These are phyloP conservation scores for Drosophila helvetica DNA, from an alignment of 2,888 invertebrate genomes.

Conservation along the genomic window DNA sequence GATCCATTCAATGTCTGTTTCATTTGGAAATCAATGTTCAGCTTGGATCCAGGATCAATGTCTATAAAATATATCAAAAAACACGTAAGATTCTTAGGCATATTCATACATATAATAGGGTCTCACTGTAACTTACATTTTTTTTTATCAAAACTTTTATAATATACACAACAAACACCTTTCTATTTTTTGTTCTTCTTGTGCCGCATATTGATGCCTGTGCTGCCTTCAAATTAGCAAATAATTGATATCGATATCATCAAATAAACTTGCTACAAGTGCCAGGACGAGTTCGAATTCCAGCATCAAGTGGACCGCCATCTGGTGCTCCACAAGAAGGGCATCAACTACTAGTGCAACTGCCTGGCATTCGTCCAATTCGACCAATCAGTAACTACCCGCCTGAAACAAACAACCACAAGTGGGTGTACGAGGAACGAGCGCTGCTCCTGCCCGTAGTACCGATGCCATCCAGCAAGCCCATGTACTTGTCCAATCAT, in stretches of 20 bases:
- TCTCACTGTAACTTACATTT: constrained; percentile 58
- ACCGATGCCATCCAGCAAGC: too few species aligned
- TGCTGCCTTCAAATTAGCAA: constrained; percentile 58
- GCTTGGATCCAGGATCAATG: constrained; percentile 5
- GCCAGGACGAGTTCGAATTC: too few species aligned
- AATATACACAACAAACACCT: constrained; percentile 16
- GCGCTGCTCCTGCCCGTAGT: too few species aligned
- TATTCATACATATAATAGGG: constrained; percentile 25
- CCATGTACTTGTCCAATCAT: too few species aligned
- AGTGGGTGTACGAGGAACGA: too few species aligned
- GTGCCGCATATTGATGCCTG: constrained; percentile 18
- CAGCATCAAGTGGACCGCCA: too few species aligned
- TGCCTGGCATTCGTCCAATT: too few species aligned
- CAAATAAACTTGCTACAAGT: too few species aligned
- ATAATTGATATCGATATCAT: constrained; percentile 59
- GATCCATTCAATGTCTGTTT: not conserved
- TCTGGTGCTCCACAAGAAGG: too few species aligned
- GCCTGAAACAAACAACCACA: too few species aligned
- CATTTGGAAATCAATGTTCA: not conserved
- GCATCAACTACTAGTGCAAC: too few species aligned
- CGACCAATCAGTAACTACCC: too few species aligned
- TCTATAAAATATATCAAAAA: constrained; percentile 15
- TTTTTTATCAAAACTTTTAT: constrained; percentile 62
- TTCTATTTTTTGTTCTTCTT: constrained; percentile 19
- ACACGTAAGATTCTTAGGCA: constrained; percentile 36